Evolutionary conservation across 1,140 invertebrate species (phyloP).

Genomic region (Rhopalosiphum padi): DNA sequence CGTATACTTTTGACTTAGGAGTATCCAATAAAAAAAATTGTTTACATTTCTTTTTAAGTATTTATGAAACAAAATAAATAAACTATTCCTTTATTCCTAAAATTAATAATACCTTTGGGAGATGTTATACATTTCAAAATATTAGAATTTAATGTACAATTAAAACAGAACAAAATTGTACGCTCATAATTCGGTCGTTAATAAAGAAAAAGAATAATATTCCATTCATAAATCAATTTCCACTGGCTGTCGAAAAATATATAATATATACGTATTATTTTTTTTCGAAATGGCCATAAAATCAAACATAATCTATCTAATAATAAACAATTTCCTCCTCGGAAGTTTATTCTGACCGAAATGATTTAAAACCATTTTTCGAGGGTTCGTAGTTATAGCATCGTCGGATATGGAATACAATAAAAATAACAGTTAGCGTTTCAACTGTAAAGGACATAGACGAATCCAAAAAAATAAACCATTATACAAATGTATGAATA

Average conservation of each 20-base stretch:
- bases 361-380: not conserved
- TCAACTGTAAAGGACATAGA: not conserved
- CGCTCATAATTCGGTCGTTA: not conserved
- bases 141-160: not conserved
- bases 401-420: not conserved
- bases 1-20: not conserved
- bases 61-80: not conserved
- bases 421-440: slow-evolving; percentile 12
- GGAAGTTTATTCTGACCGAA: not conserved
- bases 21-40: not conserved
- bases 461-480: not conserved
- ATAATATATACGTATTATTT: not conserved
- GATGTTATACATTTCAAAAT: not conserved
- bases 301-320: slow-evolving; percentile 6
- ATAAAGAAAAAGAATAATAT: not conserved
- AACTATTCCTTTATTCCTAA: not conserved
- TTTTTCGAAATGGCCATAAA: not conserved
- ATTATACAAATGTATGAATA: not conserved
- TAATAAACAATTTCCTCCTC: not conserved
- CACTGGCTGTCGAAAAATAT: not conserved
- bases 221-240: not conserved
- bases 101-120: not conserved
- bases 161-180: not conserved
- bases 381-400: not conserved
- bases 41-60: not conserved